Conservation (phyloP, 2,113 vertebrate genomes). For the Emydocephalus ijimae region DNA sequence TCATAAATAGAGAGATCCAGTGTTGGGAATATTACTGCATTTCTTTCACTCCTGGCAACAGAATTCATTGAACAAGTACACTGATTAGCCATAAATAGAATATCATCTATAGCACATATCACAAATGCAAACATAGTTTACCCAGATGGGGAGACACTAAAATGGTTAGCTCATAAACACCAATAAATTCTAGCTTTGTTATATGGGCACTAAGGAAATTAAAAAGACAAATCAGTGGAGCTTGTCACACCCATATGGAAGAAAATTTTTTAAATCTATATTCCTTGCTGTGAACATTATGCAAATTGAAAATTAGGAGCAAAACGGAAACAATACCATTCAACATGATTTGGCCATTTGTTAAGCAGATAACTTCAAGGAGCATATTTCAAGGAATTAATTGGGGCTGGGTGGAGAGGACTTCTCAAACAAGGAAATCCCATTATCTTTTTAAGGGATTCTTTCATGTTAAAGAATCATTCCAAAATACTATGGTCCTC, state of each 20-base stretch:
- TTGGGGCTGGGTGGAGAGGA: background rate
- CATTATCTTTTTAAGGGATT: background rate
- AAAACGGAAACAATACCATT: constrained; percentile 30
- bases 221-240: constrained; percentile 49
- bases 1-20: background rate
- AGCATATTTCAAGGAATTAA: constrained; percentile 29
- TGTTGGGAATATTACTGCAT: background rate
- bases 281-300: constrained; percentile 47
- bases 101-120: constrained; percentile 13
- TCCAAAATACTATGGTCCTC: background rate
- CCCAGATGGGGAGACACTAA: constrained; percentile 28
- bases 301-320: constrained; percentile 51
- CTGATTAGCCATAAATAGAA: constrained; percentile 19
- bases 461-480: background rate
- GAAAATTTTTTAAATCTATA: constrained; percentile 44
- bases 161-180: constrained; percentile 41
- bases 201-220: constrained; percentile 42
- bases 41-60: background rate
- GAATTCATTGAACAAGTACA: background rate
- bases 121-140: constrained; percentile 25
- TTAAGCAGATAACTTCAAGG: constrained; percentile 14
- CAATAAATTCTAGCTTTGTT: constrained; percentile 41
- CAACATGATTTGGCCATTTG: constrained; percentile 26
- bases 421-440: constrained; percentile 17
- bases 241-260: constrained; percentile 45